Evolutionary conservation across 2,888 invertebrate genomes (phyloP), one percentile per base, ranked within the genome.

Genomic region (Hipparchia sbordonii): DNA sequence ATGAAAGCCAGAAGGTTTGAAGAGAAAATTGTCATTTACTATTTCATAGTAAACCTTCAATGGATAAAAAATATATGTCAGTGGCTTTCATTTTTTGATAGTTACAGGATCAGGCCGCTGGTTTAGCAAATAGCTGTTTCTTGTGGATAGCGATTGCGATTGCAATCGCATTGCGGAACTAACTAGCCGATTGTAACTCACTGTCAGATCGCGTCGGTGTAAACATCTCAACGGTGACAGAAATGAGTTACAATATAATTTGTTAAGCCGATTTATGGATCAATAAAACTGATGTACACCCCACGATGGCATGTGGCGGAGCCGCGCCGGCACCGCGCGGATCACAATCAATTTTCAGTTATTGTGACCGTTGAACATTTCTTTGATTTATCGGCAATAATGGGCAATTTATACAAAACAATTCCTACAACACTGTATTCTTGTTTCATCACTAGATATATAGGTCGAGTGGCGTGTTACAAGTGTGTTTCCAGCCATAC

Each of bases 181-280:
- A 65, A 65, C 65, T 48, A 9, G 6, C 5, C 1, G 33, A 23
- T 69, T 66, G 72, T 74, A 71, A 74, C n/a, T 69, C 74, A 67
- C 70, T 52, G 63, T 63, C 39, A 60, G 63, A 57, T 57, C 39
- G 52, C 59, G 59, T 46, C n/a, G 71, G 56, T 73, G 74, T 77
- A 76, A 77, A 77, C 76, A 78, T 72, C 59, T 76, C 72, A 73
- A 59, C 67, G 63, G 60, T 61, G 77, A 76, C 77, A 76, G 60
- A 73, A 77, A 77, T 79, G 78, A 79, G 78, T 80, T 80, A 79
- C 77, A 73, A 74, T 77, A 79, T 79, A 80, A 82, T 82, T 80
- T 81, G 84, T 79, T 80, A 79, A 80, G 79, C 66, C 77, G 79
- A 85, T 82, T 84, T 82, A 82, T 81, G 80, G 72, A 77, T 76